Evolutionary conservation across 53 echinoderm and acorn worm species (phyloP).

Genomic region (Zoroaster sp.): DNA sequence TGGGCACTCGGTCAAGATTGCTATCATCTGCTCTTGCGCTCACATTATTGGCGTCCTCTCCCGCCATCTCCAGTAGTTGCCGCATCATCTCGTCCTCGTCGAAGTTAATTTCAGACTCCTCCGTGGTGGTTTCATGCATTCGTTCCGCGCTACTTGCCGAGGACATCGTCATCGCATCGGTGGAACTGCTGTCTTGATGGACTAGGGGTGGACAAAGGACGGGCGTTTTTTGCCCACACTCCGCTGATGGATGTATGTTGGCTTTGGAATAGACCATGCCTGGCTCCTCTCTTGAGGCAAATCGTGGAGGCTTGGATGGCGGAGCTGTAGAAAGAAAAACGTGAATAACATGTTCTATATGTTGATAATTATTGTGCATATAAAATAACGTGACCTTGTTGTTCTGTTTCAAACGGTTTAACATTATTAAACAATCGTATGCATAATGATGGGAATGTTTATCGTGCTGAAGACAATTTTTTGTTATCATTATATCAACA

Average conservation of each 20-base stretch:
- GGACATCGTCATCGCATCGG: background rate
- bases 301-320: conserved; percentile 25
- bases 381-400: too few species aligned
- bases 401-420: too few species aligned
- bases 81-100: conserved; percentile 95
- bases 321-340: conserved; percentile 1
- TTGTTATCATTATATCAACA: too few species aligned
- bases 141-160: background rate
- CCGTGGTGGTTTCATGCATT: background rate
- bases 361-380: too few species aligned
- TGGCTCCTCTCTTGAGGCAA: background rate
- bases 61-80: conserved; percentile 89
- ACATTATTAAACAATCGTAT: too few species aligned
- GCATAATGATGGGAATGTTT: too few species aligned
- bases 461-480: too few species aligned
- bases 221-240: background rate
- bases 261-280: too few species aligned
- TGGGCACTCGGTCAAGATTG: background rate
- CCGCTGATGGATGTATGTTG: background rate
- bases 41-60: background rate
- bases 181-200: background rate
- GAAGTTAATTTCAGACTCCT: conserved; percentile 36
- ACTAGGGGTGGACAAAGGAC: background rate
- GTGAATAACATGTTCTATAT: too few species aligned
- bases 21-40: background rate